Base-by-base conservation (phyloP, 2,888 invertebrate species). In the Xanthorhoe designata region DNA sequence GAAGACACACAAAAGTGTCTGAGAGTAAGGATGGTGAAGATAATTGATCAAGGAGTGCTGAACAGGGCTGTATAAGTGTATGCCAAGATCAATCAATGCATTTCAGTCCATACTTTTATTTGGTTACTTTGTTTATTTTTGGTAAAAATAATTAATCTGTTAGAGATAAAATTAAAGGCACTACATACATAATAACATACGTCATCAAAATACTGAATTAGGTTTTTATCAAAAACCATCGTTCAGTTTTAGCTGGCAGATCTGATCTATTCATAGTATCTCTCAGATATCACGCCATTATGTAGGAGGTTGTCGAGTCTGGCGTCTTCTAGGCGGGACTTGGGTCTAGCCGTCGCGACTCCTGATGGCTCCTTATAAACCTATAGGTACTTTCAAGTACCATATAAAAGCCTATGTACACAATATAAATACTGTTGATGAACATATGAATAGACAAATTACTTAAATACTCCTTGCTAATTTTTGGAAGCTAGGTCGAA, bases 261-360 rank as follows among this genome's bases (percentile, higher is more conserved):
- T 53, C 19, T 8, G 32, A 19, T 32, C 50, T 61, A 57, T 68
- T 68, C 35, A 45, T 53, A 18, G 50, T n/a, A n/a, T 56, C 13
- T 64, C 29, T 56, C 45, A 19, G 47, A 42, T 49, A 58, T 50
- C 54, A 32, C 49, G 32, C 19, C 7, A 52, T 66, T 55, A 61
- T 61, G 52, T 42, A 60, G 18, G 15, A 63, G 60, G 42, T 50
- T 24, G 35, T 53, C 9, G 15, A 24, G 59, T 59, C 50, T 72
- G 71, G 73, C 73, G 73, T 67, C 73, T 68, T 17, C 24, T 32
- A 56, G 73, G 18, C 69, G 73, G 62, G 65, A 52, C 42, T 54
- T 61, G 42, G 15, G 35, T 71, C 73, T 70, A 66, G 69, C 61
- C 66, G 66, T 68, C 67, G 63, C 63, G 70, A 64, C 66, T 61